Base-by-base conservation (phyloP, 2,888 invertebrate genomes). In the Drosophila niveifrons region DNA sequence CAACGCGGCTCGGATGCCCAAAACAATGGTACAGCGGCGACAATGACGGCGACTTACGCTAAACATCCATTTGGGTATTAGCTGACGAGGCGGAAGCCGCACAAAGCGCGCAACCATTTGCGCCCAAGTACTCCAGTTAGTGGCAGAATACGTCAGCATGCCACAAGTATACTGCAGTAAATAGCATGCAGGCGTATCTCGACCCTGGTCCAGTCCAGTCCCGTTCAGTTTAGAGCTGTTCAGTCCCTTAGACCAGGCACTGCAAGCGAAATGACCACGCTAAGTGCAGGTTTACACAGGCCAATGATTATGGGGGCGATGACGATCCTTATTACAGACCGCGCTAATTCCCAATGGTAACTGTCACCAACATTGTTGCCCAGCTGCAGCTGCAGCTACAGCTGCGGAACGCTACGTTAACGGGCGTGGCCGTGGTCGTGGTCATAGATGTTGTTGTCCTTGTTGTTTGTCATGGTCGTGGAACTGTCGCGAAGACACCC, bases 221-320 rank as follows among this genome's bases (percentile, higher is more conserved):
- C 53, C 31, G 31, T 31, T 10, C 31, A 31, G 31, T 31, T 10
- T 8, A 10, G 31, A 9, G 31, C 31, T 3, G 34, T 11, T 36
- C 17, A 15, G 17, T 34, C 70, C 53, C 34, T 46, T 46, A 23
- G 56, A 31, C 46, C 36, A 31, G 7, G 44, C 59, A 47, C 59
- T 68, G 76, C 66, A 75, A 71, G 76, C 78, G 77, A 82, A 90
- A 90, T 90, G 90, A 90, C 88, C 90, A 88, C 81, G 80, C 78
- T 90, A 90, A 90, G 89, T 90, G 90, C 89, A 85, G 86, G 89
- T 88, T 89, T 86, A 89, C 89, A 82, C 88, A 87, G 82, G 85
- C 89, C 86, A 89, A 87, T 89, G 88, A 86, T 86, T 88, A 88
- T 84, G 78, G 75, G 75, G 82, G 88, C 69, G 80, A 70, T 68